Conservation (phyloP, 2,797 vertebrate species). For the Sandelia bainsii region DNA sequence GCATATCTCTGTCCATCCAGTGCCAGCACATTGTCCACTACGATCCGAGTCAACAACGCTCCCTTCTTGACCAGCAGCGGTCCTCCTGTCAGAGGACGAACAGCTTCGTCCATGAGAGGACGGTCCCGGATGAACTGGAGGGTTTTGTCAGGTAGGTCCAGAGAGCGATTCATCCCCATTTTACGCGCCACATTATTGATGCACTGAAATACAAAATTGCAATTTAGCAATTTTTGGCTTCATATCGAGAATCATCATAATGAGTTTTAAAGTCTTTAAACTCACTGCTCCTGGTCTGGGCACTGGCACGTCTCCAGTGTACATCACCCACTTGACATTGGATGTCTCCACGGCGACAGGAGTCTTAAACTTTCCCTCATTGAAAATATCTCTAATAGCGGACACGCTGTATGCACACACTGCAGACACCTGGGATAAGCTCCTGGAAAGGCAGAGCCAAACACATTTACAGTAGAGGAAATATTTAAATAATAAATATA, state of each 20-base stretch:
- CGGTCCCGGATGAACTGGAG: conserved; percentile 85
- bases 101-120: conserved; percentile 81
- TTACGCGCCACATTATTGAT: conserved; percentile 71
- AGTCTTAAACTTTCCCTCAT: conserved; percentile 85
- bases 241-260: background rate
- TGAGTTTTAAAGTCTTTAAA: conserved; percentile 8
- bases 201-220: conserved; percentile 68
- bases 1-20: conserved; percentile 73
- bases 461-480: background rate
- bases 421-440: conserved; percentile 79
- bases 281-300: conserved; percentile 87
- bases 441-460: conserved; percentile 62
- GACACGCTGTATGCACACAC: conserved; percentile 77
- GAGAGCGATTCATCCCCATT: conserved; percentile 74
- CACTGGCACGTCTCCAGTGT: conserved; percentile 81
- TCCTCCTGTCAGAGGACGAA: conserved; percentile 69
- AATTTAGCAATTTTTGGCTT: conserved; percentile 1
- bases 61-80: conserved; percentile 81
- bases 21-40: conserved; percentile 76
- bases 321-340: conserved; percentile 83
- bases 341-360: conserved; percentile 77
- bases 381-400: conserved; percentile 78
- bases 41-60: conserved; percentile 77
- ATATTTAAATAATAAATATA: background rate
- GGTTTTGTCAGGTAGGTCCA: conserved; percentile 84